These are phyloP conservation scores for Caligus rogercresseyi DNA, from an alignment of 1,140 invertebrate species.

Conservation along the genomic window DNA sequence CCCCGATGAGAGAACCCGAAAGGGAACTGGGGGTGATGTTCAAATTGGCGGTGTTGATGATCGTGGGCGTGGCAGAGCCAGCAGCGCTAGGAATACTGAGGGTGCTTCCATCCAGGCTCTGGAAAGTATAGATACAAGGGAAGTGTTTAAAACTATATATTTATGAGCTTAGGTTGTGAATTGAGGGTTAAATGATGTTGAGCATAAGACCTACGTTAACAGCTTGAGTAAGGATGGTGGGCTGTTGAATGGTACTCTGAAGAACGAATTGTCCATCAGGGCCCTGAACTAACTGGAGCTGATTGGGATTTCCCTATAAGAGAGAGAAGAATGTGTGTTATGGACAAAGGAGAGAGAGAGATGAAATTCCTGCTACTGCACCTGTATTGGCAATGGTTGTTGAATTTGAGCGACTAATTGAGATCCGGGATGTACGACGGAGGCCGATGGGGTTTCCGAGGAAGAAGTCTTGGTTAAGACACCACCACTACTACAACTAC, in stretches of 20 bases:
- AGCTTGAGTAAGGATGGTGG: conserved; percentile 5
- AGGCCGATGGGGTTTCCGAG: background rate
- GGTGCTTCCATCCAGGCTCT: background rate
- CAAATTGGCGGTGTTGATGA: background rate
- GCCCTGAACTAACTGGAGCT: conserved; percentile 14
- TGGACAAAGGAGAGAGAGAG: background rate
- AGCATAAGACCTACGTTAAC: background rate
- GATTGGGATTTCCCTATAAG: background rate
- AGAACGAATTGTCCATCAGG: conserved; percentile 15
- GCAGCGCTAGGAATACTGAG: background rate
- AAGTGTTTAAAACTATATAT: too few relatives aligned
- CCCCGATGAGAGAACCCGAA: background rate
- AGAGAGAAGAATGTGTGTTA: background rate
- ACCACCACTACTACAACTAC: too few relatives aligned
- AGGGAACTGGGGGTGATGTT: background rate
- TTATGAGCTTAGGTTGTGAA: too few relatives aligned
- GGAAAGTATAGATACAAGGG: background rate
- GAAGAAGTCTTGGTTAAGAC: background rate
- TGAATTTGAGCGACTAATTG: conserved; percentile 15
- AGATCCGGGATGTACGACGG: background rate
- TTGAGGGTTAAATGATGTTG: background rate
- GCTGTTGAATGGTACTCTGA: conserved; percentile 2
- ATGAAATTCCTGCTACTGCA: background rate
- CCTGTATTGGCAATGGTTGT: conserved; percentile 13
- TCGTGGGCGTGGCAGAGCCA: background rate